These are phyloP conservation scores for Drosophila nasuta DNA, from an alignment of 1,140 invertebrate genomes.

Conservation along the genomic window DNA sequence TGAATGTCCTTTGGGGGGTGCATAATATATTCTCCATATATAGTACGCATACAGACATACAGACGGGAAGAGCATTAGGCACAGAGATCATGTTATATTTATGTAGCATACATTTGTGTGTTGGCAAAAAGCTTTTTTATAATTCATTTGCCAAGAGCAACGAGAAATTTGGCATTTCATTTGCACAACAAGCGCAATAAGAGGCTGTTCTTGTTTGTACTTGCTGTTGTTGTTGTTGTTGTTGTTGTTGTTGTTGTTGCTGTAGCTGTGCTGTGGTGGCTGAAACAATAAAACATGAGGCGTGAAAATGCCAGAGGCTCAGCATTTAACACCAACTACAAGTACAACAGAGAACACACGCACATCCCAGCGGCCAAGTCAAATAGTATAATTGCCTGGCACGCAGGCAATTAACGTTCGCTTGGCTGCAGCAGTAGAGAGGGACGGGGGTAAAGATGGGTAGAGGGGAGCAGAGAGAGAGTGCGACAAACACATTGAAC, in stretches of 20 bases:
- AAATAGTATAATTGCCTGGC: conserved; percentile 63
- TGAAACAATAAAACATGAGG: conserved; percentile 67
- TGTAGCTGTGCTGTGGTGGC: neutral
- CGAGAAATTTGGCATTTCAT: conserved; percentile 55
- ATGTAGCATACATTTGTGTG: conserved; percentile 55
- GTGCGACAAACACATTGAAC: neutral
- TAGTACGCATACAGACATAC: neutral
- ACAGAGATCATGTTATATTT: conserved; percentile 42
- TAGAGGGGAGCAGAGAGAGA: neutral
- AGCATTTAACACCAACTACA: conserved; percentile 63
- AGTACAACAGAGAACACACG: conserved; percentile 27
- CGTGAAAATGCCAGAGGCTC: conserved; percentile 67
- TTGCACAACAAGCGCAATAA: conserved; percentile 28
- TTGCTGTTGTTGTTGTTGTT: neutral
- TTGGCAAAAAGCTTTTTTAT: conserved; percentile 41
- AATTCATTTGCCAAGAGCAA: conserved; percentile 57
- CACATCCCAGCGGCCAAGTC: conserved; percentile 27
- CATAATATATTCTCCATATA: conserved; percentile 52
- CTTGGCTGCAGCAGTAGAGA: conserved; percentile 20
- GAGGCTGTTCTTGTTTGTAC: neutral
- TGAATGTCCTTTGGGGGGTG: conserved; percentile 25
- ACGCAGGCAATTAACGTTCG: conserved; percentile 68
- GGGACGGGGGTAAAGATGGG: conserved; percentile 4
- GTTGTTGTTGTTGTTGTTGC: neutral
- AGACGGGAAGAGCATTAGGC: conserved; percentile 10